phyloP scores from a whole-genome alignment of 2,797 vertebrate species.

The Centroberyx gerrardi region DNA sequence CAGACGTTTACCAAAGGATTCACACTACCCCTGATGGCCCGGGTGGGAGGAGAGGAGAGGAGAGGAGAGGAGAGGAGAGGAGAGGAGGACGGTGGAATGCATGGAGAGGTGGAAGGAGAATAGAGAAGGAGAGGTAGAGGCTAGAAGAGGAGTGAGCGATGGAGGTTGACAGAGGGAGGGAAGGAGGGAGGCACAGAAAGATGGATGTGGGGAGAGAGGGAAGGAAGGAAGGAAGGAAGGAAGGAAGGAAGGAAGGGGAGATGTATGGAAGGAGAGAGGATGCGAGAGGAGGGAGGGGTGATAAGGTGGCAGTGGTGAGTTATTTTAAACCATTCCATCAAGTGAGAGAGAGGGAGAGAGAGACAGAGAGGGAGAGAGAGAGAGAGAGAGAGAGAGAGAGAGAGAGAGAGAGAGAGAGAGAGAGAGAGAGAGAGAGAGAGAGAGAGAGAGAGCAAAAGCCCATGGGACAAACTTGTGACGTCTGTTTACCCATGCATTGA shows the following conservation, averaged over 20 bases:
- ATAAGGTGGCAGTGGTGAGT: conserved; percentile 42
- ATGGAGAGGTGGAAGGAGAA: conserved; percentile 8
- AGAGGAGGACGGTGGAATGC: background rate
- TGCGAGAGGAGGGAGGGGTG: background rate
- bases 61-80: conserved; percentile 3
- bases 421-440: background rate
- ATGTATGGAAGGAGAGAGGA: background rate
- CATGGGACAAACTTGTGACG: conserved; percentile 56
- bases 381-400: conserved; percentile 16
- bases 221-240: conserved; percentile 3
- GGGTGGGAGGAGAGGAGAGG: conserved; percentile 52
- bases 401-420: background rate
- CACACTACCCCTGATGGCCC: conserved; percentile 58
- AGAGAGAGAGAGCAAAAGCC: conserved; percentile 30
- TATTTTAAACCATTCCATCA: conserved; percentile 62
- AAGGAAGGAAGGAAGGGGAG: background rate
- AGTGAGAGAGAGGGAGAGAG: background rate
- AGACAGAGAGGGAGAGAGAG: conserved; percentile 10
- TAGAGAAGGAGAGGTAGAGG: conserved; percentile 11
- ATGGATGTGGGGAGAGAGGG: conserved; percentile 10
- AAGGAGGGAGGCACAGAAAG: conserved; percentile 21
- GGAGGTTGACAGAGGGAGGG: conserved; percentile 1
- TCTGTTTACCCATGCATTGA: conserved; percentile 68
- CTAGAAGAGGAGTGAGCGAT: background rate
- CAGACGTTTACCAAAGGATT: conserved; percentile 78